Conservation (phyloP, 2,888 invertebrate genomes). For the Pogonocherus hispidulus region DNA sequence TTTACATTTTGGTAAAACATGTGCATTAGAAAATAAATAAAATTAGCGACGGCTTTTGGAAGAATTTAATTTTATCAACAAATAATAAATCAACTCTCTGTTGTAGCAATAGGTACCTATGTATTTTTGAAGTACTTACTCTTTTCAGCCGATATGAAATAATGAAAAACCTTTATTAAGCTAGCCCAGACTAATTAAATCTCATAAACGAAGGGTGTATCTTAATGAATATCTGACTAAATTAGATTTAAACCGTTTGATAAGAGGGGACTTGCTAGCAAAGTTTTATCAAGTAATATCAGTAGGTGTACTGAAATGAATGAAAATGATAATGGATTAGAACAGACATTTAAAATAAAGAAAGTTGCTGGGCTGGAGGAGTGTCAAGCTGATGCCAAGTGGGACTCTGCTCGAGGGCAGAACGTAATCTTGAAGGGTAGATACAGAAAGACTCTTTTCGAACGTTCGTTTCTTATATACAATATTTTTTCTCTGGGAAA, state of each 20-base stretch:
- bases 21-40: too few species aligned
- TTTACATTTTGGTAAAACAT: too few species aligned
- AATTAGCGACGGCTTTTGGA: too few species aligned
- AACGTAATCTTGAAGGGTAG: slow-evolving; percentile 70
- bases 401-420: slow-evolving; percentile 54
- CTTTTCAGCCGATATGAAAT: too few species aligned
- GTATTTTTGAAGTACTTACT: too few species aligned
- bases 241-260: slow-evolving; percentile 22
- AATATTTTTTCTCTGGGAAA: slow-evolving; percentile 74
- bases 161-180: background rate
- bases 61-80: too few species aligned
- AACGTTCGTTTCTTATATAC: slow-evolving; percentile 69
- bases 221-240: slow-evolving; percentile 20
- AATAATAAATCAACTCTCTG: too few species aligned
- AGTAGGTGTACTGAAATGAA: slow-evolving; percentile 39
- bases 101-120: too few species aligned
- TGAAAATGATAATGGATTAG: slow-evolving; percentile 45
- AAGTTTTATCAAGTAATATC: slow-evolving; percentile 30
- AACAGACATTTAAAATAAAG: slow-evolving; percentile 47
- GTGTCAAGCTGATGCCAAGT: slow-evolving; percentile 43
- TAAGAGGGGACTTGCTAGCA: slow-evolving; percentile 23
- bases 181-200: background rate
- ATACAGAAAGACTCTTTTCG: slow-evolving; percentile 69
- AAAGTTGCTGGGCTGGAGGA: slow-evolving; percentile 41
- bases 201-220: background rate